Percentiles rank a stretch among this genome's conserved stretches.
These are phyloP conservation scores for Ichneumon xanthorius DNA, from an alignment of 2,888 invertebrate genomes.

Conservation along the genomic window DNA sequence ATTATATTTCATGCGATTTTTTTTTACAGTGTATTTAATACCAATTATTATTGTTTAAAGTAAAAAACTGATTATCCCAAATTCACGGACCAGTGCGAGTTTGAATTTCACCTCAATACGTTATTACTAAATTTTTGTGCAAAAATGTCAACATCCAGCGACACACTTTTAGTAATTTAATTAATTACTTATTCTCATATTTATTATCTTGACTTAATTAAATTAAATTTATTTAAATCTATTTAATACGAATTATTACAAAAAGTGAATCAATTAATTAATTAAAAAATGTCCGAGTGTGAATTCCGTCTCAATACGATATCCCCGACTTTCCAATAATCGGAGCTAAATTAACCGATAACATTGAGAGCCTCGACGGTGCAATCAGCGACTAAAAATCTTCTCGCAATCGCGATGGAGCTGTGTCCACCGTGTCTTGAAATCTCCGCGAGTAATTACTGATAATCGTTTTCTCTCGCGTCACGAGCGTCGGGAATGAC, in stretches of 20 bases:
- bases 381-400: neutral
- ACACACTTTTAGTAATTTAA: neutral
- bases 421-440: conserved; percentile 1
- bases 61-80: no score
- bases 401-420: conserved; percentile 31
- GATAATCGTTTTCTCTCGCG: conserved; percentile 47
- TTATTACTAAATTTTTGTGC: no score
- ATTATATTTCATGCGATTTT: neutral
- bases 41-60: no score
- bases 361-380: neutral
- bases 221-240: neutral
- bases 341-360: neutral
- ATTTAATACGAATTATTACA: neutral
- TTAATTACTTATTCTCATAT: neutral
- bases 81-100: neutral
- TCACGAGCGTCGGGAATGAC: conserved; percentile 8
- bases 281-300: neutral
- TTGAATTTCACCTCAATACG: neutral
- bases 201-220: neutral
- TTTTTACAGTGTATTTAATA: no score
- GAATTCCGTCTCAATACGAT: neutral
- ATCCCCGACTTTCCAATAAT: neutral
- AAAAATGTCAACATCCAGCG: no score
- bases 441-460: conserved; percentile 41
- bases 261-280: neutral